Evolutionary conservation across 2,888 invertebrate genomes (phyloP), one percentile per base, ranked within the genome.

Genomic region (Leptogaster cylindrica): DNA sequence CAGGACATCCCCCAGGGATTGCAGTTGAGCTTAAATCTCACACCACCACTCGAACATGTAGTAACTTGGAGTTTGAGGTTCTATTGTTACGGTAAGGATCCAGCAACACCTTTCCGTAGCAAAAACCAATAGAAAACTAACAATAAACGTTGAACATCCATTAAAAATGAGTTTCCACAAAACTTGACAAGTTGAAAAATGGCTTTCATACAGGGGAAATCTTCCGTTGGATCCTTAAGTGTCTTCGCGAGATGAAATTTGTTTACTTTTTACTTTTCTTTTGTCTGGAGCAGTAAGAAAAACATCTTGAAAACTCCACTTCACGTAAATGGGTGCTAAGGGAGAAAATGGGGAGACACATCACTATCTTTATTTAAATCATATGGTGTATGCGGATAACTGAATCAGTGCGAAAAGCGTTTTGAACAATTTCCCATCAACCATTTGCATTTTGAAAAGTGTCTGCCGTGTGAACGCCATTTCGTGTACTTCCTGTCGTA

Each of bases 121-220:
- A 61, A 61, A 61, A 61, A 61, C 44, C 41, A 61, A 41, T 31
- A 44, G 61, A 55, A 41, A 68, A 66, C 69, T 61, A 66, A 69
- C 66, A 69, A 69, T 69, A 69, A 66, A 69, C 64, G 66, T 14
- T 67, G 69, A 66, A 64, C 66, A 69, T 69, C 69, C 69, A 69
- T 69, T 69, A 69, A 69, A 69, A 69, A 69, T 69, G 69, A 67
- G 69, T 69, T 69, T 69, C 66, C 66, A 69, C 66, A 69, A 48
- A 50, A 69, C 69, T 66, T 69, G 69, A 69, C 69, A 69, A 69
- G 46, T 66, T 69, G 69, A 69, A 66, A 69, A 69, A 69, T 69
- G 69, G 63, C 65, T 69, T 69, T 66, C 64, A 66, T 69, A 52
- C 51, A 63, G 27, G 61, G 50, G 58, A 66, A 68, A 51, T 66